A percentile compares a stretch with the other conserved stretches of the same genome.
These are phyloP conservation scores for Heliocidaris tuberculata DNA, from an alignment of 35 echinoderm and acorn worm genomes.

Conservation along the genomic window DNA sequence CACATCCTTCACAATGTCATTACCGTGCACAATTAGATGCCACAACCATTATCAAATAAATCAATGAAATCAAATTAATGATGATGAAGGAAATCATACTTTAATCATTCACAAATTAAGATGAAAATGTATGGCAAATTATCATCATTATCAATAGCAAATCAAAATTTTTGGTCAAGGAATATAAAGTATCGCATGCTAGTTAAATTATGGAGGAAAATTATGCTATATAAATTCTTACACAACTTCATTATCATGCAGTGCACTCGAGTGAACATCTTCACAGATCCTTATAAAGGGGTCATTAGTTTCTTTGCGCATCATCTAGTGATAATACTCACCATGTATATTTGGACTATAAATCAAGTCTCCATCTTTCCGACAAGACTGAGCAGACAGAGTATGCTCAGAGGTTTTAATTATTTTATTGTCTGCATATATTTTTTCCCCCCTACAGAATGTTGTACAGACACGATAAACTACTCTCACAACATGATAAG, in stretches of 20 bases:
- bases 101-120: slow-evolving; percentile 12
- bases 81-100: not conserved
- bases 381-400: not conserved
- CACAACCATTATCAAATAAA: not conserved
- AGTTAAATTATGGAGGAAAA: not conserved
- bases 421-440: too few species aligned
- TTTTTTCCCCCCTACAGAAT: too few species aligned
- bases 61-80: not conserved
- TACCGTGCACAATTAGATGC: not conserved
- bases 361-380: not conserved
- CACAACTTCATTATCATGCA: not conserved
- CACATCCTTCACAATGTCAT: not conserved
- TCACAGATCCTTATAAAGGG: not conserved
- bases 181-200: not conserved
- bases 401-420: not conserved
- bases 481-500: not conserved
- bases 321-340: not conserved
- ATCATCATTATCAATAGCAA: not conserved
- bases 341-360: not conserved
- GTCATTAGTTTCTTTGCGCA: not conserved
- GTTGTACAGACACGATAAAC: too few species aligned
- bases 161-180: not conserved
- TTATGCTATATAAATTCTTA: not conserved
- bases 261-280: not conserved
- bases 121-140: not conserved